A percentile compares a stretch with the other conserved stretches of the same genome.
These are phyloP conservation scores for Junonia oenone DNA, from an alignment of 2,888 invertebrate species.

Conservation along the genomic window DNA sequence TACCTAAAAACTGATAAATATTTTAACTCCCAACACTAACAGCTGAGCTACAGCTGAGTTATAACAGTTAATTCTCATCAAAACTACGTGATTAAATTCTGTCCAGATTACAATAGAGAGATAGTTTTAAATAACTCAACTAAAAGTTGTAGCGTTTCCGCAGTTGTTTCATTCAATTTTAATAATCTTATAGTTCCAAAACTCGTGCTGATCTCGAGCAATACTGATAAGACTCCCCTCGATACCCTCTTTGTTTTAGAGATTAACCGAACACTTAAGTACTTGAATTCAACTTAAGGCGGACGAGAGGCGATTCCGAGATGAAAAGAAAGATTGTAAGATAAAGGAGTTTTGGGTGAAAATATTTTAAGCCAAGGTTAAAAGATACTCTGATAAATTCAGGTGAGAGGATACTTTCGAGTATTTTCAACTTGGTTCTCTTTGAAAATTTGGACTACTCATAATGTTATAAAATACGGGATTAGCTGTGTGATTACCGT, in stretches of 20 bases:
- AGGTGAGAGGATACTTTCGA: neutral
- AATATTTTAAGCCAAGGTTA: conserved; percentile 15
- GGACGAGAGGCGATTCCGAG: conserved; percentile 23
- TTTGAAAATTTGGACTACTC: neutral
- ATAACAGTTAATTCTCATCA: too few relatives aligned
- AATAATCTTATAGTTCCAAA: neutral
- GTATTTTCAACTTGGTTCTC: neutral
- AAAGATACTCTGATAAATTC: conserved; percentile 2
- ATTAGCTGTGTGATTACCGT: neutral
- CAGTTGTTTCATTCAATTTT: neutral
- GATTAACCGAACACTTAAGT: conserved; percentile 26
- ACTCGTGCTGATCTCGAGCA: conserved; percentile 12
- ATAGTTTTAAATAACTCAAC: neutral
- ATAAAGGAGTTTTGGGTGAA: conserved; percentile 20
- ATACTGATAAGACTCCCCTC: conserved; percentile 20
- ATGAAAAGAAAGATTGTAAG: conserved; percentile 27
- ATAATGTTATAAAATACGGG: neutral
- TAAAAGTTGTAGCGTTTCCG: neutral
- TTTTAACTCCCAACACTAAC: too few relatives aligned
- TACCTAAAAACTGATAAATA: too few relatives aligned
- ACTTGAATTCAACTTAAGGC: conserved; percentile 17
- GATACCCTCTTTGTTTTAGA: conserved; percentile 26
- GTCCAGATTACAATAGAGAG: neutral
- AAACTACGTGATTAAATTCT: too few relatives aligned
- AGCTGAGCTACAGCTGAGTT: too few relatives aligned